Base-by-base conservation (phyloP, 2,888 invertebrate species). In the Agrochola lota region DNA sequence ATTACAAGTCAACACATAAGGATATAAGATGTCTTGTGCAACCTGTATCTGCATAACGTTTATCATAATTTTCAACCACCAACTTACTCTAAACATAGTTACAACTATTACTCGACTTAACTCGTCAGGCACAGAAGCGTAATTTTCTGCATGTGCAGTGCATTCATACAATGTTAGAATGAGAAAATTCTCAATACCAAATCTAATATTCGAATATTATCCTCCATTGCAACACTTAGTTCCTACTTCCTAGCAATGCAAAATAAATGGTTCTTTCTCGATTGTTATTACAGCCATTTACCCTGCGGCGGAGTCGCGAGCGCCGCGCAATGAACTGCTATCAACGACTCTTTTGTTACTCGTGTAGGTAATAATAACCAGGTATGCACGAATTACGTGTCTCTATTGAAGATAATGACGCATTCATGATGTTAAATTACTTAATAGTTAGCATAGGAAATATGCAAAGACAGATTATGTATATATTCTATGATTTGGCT, bases 251-350 rank as follows among this genome's bases (percentile, higher is more conserved):
- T 85, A 78, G 86, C 85, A 75, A 87, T 88, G 89, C 86, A 83
- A 82, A 89, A 86, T 85, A 88, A 87, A 86, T 87, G 87, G 80
- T 85, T 80, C 88, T 89, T 86, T 86, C 88, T 85, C 86, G 71
- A 89, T 88, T 89, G 88, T 88, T 89, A 89, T 85, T 84, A 77
- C 76, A 64, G 68, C 83, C 78, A 88, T 87, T 88, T 81, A 67
- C 80, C 88, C 83, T 80, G 83, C 71, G 84, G 84, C 79, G 55
- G 74, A 84, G 80, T 83, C 86, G 78, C 80, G 81, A 68, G 71
- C 82, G 49, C 83, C 81, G 79, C 78, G 80, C 87, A 83, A 82
- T 81, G 80, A 85, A 78, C 84, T 80, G 77, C 85, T 85, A 84
- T 87, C 87, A 87, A 84, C 77, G 87, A 83, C 55, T 88, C 89